phyloP scores from a whole-genome alignment of 2,888 invertebrate genomes.

The Temnothorax ravouxi region DNA sequence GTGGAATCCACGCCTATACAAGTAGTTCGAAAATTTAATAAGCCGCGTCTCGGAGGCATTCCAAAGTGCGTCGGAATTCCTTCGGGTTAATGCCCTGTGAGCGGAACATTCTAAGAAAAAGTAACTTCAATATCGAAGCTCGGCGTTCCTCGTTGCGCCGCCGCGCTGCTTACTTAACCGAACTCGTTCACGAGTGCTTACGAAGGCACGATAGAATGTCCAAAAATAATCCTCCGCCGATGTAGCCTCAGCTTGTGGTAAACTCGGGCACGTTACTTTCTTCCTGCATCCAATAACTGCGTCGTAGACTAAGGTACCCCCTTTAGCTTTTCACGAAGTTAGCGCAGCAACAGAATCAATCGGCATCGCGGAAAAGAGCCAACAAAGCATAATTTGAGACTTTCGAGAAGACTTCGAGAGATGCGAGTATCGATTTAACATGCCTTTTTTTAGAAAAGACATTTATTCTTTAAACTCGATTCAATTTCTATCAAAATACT shows the following conservation, averaged over 20 bases:
- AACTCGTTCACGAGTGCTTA: conserved; percentile 1
- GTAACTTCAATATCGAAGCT: conserved; percentile 70
- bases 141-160: not conserved
- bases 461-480: not conserved
- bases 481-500: conserved; percentile 2
- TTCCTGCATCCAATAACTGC: conserved; percentile 1
- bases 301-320: not conserved
- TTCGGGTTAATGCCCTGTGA: conserved; percentile 63
- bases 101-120: conserved; percentile 63
- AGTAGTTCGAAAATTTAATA: conserved; percentile 71
- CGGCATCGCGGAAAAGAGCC: too few relatives aligned
- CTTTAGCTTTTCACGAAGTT: too few relatives aligned
- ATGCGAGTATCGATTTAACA: too few relatives aligned
- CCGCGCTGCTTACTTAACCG: conserved; percentile 33
- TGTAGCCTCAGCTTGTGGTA: conserved; percentile 29
- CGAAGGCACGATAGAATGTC: conserved; percentile 37
- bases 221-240: conserved; percentile 43
- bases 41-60: conserved; percentile 64
- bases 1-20: conserved; percentile 53
- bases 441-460: too few relatives aligned
- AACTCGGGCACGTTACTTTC: conserved; percentile 41
- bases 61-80: conserved; percentile 56
- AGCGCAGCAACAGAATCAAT: too few relatives aligned
- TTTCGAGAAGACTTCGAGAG: too few relatives aligned
- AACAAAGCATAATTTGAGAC: too few relatives aligned